Percentiles rank a stretch among this genome's conserved stretches.
phyloP scores from a whole-genome alignment of 2,113 vertebrate genomes.

The Cercopithecus mona region DNA sequence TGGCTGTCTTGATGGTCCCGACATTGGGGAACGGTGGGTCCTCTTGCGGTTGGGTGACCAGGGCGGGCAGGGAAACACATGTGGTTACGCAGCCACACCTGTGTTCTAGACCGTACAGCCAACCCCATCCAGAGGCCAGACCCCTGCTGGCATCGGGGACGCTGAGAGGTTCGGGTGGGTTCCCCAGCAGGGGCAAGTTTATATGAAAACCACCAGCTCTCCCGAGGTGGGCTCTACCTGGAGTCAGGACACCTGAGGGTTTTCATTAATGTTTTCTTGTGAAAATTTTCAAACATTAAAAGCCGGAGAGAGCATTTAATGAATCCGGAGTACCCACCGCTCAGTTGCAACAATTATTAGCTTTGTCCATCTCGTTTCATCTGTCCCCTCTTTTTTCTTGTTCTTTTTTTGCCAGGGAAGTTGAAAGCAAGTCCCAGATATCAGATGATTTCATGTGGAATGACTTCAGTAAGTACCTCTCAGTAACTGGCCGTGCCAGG shows the following conservation, averaged over 20 bases:
- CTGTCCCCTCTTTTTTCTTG: not conserved
- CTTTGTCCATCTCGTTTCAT: not conserved
- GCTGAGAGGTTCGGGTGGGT: not conserved
- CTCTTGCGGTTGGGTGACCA: not conserved
- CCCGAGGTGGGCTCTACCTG: not conserved
- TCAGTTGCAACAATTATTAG: not conserved
- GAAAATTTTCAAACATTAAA: constrained; percentile 6
- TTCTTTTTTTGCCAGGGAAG: not conserved
- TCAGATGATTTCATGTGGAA: not conserved
- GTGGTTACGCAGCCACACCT: not conserved
- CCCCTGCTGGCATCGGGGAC: not conserved
- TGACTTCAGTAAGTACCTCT: not conserved
- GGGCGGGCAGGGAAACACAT: not conserved
- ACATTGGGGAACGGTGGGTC: not conserved
- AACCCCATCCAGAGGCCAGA: not conserved
- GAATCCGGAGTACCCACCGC: not conserved
- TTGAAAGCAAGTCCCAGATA: not conserved
- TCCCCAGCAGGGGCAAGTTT: not conserved
- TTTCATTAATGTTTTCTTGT: not conserved
- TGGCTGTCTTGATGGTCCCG: not conserved
- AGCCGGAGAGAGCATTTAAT: not conserved
- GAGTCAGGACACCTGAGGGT: not conserved
- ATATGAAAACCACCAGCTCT: not conserved
- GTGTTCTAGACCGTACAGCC: not conserved
- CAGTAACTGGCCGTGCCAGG: not conserved